Evolutionary conservation across 2,113 vertebrate species (phyloP).

Genomic region (Reinhardtius hippoglossoides): DNA sequence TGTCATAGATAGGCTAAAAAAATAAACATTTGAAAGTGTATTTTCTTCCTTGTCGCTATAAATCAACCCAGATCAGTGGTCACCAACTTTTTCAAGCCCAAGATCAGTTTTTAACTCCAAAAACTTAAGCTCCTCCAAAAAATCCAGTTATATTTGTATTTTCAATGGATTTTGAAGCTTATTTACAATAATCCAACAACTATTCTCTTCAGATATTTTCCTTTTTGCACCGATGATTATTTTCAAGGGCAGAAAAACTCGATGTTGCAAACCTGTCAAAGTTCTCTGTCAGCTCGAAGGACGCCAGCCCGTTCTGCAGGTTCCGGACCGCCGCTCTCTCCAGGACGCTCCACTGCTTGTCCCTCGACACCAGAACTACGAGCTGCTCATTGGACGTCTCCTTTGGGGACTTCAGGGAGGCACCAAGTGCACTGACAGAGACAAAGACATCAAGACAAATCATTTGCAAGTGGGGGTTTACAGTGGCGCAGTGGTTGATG

Average conservation of each 20-base stretch:
- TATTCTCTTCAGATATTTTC: background rate
- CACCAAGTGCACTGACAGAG: slow-evolving; percentile 72
- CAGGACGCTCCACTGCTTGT: slow-evolving; percentile 85
- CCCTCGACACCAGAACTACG: slow-evolving; percentile 82
- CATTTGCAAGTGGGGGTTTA: background rate
- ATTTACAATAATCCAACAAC: too few species aligned
- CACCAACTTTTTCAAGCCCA: too few species aligned
- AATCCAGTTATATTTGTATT: too few species aligned
- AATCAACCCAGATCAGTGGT: too few species aligned
- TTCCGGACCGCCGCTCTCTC: slow-evolving; percentile 82
- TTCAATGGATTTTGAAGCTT: too few species aligned
- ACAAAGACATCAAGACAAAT: background rate
- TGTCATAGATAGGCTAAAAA: background rate
- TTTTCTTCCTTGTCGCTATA: background rate
- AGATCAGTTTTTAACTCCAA: too few species aligned
- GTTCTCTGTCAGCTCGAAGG: slow-evolving; percentile 86
- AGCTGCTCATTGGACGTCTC: slow-evolving; percentile 77
- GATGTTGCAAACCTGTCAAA: slow-evolving; percentile 82
- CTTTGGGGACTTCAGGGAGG: slow-evolving; percentile 75
- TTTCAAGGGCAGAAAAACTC: background rate
- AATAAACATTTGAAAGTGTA: background rate
- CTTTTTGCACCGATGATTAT: background rate
- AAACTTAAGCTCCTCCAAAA: too few species aligned
- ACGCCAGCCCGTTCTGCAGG: slow-evolving; percentile 83
- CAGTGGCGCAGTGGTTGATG: too few species aligned